A percentile compares a stretch with the other conserved stretches of the same genome.
Conservation (phyloP, 1,140 invertebrate species). For the Atta texana region DNA sequence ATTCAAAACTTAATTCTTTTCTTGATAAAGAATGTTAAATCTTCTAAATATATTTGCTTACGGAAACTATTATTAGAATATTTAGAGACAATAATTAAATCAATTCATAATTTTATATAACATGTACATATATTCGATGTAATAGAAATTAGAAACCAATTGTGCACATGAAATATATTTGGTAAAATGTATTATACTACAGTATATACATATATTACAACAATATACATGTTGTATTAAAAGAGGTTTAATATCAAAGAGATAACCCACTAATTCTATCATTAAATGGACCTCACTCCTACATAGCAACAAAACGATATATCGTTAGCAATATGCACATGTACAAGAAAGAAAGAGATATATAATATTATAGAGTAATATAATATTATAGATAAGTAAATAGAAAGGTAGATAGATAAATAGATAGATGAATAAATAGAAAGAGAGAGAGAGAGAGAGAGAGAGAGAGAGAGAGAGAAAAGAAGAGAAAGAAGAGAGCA, state of each 20-base stretch:
- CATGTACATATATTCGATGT: neutral
- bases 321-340: neutral
- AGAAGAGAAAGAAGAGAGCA: neutral
- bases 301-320: neutral
- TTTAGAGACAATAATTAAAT: constrained; percentile 35
- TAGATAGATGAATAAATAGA: neutral
- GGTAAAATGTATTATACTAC: constrained; percentile 15
- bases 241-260: constrained; percentile 29
- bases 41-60: neutral
- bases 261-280: constrained; percentile 31
- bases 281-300: constrained; percentile 12
- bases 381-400: neutral
- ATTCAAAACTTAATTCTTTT: neutral
- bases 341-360: neutral
- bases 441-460: too few species aligned
- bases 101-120: neutral
- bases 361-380: neutral
- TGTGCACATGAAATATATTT: constrained; percentile 21
- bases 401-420: too few species aligned
- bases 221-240: neutral
- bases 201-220: neutral
- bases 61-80: constrained; percentile 8
- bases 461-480: neutral
- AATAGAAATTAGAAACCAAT: constrained; percentile 30
- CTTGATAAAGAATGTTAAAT: neutral